Evolutionary conservation across 2,113 vertebrate genomes (phyloP).

Genomic region (Oryzias woworae): DNA sequence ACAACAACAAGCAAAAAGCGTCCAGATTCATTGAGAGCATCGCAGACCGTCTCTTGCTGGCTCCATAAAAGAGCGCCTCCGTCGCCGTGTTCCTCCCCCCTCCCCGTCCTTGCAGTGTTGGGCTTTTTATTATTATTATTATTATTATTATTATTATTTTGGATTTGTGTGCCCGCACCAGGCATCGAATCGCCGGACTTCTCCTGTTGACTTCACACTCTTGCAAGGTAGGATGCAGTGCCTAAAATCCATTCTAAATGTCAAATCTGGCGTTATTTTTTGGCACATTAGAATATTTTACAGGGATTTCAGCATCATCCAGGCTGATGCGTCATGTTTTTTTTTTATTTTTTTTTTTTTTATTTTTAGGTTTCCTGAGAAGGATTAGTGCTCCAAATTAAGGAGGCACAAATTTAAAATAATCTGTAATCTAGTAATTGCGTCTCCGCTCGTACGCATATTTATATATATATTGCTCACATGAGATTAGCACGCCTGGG

Average conservation of each 20-base stretch:
- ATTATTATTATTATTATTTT: too few relatives aligned
- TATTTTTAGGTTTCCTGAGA: conserved; percentile 3
- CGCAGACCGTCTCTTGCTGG: too few relatives aligned
- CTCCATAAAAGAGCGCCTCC: background rate
- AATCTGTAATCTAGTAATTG: background rate
- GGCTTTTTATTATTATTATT: background rate
- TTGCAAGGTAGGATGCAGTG: conserved; percentile 47
- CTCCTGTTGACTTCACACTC: conserved; percentile 41
- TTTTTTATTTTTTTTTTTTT: too few relatives aligned
- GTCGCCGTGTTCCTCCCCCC: conserved; percentile 1
- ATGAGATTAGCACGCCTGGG: conserved; percentile 9
- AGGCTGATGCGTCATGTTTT: conserved; percentile 24
- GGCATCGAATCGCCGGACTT: conserved; percentile 53
- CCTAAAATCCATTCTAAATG: background rate
- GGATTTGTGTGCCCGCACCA: conserved; percentile 29
- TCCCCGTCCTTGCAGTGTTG: conserved; percentile 18
- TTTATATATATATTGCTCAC: background rate
- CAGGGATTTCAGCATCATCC: conserved; percentile 6
- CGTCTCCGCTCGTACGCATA: too few relatives aligned
- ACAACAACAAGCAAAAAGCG: background rate
- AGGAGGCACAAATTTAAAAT: conserved; percentile 2
- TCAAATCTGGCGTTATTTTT: background rate
- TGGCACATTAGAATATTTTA: background rate
- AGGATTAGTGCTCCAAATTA: conserved; percentile 7
- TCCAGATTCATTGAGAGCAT: too few relatives aligned